Conservation (phyloP, 2,797 vertebrate species). For the Aulostomus chinensis region DNA sequence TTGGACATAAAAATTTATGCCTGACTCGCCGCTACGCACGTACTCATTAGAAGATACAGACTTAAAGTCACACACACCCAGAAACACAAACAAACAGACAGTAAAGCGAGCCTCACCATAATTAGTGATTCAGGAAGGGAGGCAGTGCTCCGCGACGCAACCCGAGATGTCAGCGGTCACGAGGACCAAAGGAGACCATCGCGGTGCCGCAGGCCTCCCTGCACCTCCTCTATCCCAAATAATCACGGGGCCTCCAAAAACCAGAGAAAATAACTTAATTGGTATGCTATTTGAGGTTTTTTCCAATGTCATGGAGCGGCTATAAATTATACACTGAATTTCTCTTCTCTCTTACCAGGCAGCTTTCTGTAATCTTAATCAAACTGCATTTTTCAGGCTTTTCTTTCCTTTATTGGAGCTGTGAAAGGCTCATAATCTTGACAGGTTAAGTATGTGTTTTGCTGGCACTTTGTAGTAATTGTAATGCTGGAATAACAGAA, state of each 20-base stretch:
- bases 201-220: slow-evolving; percentile 54
- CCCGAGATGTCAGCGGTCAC: slow-evolving; percentile 49
- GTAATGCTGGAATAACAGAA: slow-evolving; percentile 53
- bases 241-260: slow-evolving; percentile 67
- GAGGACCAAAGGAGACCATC: slow-evolving; percentile 49
- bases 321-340: slow-evolving; percentile 65
- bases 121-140: slow-evolving; percentile 51
- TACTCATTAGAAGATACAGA: slow-evolving; percentile 26
- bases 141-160: slow-evolving; percentile 42
- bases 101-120: slow-evolving; percentile 32
- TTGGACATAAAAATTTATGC: slow-evolving; percentile 6
- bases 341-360: slow-evolving; percentile 38
- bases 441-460: slow-evolving; percentile 74
- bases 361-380: slow-evolving; percentile 54
- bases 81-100: slow-evolving; percentile 67
- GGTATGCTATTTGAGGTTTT: slow-evolving; percentile 67
- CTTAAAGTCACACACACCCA: slow-evolving; percentile 40
- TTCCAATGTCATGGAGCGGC: slow-evolving; percentile 44
- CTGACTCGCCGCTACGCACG: slow-evolving; percentile 21
- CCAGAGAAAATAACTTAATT: slow-evolving; percentile 78
- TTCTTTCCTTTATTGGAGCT: slow-evolving; percentile 26
- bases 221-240: slow-evolving; percentile 71
- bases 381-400: slow-evolving; percentile 56
- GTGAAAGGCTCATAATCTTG: slow-evolving; percentile 55
- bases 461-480: slow-evolving; percentile 42